phyloP scores from a whole-genome alignment of 2,888 invertebrate species.

The Chrysolina oricalcia region DNA sequence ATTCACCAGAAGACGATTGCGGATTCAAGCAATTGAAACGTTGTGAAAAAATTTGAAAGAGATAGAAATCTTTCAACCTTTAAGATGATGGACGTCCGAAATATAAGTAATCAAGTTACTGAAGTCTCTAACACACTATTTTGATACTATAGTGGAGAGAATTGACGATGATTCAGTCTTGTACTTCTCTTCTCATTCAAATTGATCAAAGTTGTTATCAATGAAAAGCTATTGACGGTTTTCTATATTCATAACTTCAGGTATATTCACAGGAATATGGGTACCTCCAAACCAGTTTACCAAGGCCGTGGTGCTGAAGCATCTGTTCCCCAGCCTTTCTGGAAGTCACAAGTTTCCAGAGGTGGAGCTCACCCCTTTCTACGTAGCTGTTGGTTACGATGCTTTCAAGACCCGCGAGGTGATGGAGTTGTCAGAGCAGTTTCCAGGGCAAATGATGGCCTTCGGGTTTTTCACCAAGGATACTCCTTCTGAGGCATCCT shows the following conservation, averaged over 20 bases:
- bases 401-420: conserved; percentile 80
- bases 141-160: no score
- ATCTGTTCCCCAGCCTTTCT: conserved; percentile 72
- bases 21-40: no score
- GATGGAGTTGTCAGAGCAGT: conserved; percentile 73
- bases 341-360: conserved; percentile 76
- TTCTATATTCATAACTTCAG: neutral
- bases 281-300: conserved; percentile 69
- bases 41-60: no score
- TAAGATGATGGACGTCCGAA: no score
- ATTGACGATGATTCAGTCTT: no score
- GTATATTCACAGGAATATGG: conserved; percentile 66
- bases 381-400: conserved; percentile 80
- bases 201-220: no score
- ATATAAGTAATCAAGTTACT: no score
- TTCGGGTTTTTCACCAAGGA: conserved; percentile 82
- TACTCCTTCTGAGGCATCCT: conserved; percentile 75
- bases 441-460: conserved; percentile 75
- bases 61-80: no score
- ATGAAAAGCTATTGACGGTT: no score
- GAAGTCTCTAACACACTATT: no score
- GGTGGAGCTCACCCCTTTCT: conserved; percentile 77
- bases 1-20: no score
- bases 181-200: no score
- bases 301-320: conserved; percentile 69